Percentiles rank a stretch among this genome's conserved stretches.
phyloP scores from a whole-genome alignment of 2,113 vertebrate species.

The Colius striatus region DNA sequence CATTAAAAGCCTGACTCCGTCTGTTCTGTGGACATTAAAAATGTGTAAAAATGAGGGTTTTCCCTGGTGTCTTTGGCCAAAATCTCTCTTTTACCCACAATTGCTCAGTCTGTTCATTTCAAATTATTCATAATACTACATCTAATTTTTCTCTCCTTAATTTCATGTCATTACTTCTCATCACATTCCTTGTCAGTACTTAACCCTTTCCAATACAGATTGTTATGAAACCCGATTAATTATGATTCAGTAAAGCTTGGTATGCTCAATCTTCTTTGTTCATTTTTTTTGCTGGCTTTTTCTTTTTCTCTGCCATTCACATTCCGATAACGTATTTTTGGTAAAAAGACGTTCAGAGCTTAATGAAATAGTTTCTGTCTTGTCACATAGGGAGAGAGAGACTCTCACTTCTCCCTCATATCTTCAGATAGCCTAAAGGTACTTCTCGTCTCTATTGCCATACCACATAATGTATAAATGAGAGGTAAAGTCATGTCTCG shows the following conservation, averaged over 20 bases:
- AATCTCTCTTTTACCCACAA: constrained; percentile 37
- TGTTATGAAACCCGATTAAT: background rate
- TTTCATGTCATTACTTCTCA: constrained; percentile 32
- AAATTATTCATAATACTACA: constrained; percentile 51
- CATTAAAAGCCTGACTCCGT: constrained; percentile 66
- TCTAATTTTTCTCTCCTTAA: constrained; percentile 41
- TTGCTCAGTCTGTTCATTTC: constrained; percentile 43
- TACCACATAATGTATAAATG: background rate
- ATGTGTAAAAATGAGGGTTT: constrained; percentile 65
- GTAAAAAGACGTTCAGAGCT: background rate
- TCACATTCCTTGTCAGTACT: background rate
- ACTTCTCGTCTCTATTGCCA: background rate
- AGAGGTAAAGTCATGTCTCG: background rate
- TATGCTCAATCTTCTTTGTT: background rate
- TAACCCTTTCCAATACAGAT: constrained; percentile 21
- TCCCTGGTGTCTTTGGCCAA: constrained; percentile 45
- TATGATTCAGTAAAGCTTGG: background rate
- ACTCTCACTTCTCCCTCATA: background rate
- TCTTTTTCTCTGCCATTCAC: background rate
- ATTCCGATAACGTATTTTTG: background rate
- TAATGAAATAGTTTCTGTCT: constrained; percentile 1
- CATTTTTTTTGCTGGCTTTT: background rate
- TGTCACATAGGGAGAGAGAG: background rate
- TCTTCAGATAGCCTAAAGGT: constrained; percentile 1
- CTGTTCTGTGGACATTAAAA: constrained; percentile 67